Evolutionary conservation across 2,797 vertebrate genomes (phyloP).

Genomic region (Glossophaga mutica): DNA sequence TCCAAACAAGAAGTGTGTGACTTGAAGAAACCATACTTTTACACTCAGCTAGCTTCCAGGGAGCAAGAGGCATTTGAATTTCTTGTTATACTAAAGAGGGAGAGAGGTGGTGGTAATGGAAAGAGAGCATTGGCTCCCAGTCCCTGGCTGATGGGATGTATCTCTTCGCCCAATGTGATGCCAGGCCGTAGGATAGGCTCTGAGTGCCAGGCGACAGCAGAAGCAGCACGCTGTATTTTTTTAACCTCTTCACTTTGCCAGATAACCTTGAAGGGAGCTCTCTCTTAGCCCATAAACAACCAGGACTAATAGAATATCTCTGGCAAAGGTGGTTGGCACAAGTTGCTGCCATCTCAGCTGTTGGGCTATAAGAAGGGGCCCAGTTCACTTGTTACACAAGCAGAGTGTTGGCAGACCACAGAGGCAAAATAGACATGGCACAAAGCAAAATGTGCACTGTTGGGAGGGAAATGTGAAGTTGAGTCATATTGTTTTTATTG

Average conservation of each 20-base stretch:
- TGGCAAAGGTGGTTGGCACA: background rate
- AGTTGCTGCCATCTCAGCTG: background rate
- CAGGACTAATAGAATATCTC: background rate
- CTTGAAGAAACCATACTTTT: background rate
- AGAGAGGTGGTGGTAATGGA: background rate
- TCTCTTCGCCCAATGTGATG: constrained; percentile 6
- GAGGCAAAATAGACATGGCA: too few species aligned
- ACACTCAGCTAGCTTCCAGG: background rate
- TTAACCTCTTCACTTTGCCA: background rate
- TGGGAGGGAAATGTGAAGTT: background rate
- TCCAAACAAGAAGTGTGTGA: background rate
- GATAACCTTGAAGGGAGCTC: background rate
- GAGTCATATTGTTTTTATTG: background rate
- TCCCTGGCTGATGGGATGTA: background rate
- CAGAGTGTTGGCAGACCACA: background rate
- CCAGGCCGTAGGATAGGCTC: background rate
- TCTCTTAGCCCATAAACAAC: background rate
- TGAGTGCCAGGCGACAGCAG: constrained; percentile 11
- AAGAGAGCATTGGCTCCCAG: background rate
- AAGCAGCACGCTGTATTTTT: background rate
- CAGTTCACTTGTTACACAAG: background rate
- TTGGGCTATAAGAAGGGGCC: background rate
- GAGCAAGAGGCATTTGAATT: background rate
- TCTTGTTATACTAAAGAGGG: background rate
- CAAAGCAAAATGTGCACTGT: background rate